Conservation (phyloP, 2,888 invertebrate species). For the Megaustenia siamemsis region DNA sequence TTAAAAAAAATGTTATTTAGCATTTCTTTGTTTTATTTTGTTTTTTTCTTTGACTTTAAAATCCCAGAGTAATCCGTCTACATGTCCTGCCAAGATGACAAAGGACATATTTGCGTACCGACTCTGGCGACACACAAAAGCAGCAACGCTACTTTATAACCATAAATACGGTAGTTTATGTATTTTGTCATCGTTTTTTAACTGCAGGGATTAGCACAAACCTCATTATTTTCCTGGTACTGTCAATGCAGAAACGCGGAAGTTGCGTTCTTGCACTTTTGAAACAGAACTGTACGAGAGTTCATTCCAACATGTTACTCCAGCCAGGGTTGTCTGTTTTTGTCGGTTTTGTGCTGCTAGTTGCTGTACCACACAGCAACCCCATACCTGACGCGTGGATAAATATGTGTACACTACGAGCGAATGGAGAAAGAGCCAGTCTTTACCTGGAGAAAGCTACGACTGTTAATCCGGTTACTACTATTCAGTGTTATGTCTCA, state of each 20-base stretch:
- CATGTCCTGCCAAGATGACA: no score
- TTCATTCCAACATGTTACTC: not conserved
- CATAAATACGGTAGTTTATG: not conserved
- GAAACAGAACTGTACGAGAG: not conserved
- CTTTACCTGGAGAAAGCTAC: conserved; percentile 1
- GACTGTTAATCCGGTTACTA: not conserved
- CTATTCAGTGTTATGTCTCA: conserved; percentile 33
- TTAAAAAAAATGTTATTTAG: no score
- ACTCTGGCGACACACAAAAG: no score
- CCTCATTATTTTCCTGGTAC: not conserved
- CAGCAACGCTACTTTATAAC: not conserved
- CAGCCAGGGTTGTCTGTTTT: not conserved
- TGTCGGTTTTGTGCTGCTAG: not conserved
- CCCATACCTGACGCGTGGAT: conserved; percentile 16
- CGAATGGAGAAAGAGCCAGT: not conserved
- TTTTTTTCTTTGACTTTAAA: no score
- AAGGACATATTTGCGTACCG: no score
- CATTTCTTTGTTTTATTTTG: no score
- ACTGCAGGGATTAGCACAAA: not conserved
- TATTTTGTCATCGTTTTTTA: not conserved
- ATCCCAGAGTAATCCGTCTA: no score
- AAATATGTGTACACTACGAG: not conserved
- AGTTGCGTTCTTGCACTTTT: not conserved
- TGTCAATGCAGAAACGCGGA: not conserved
- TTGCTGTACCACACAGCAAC: not conserved